Base-by-base conservation (phyloP, 30 jellyfish, hydroid and myxozoan species). In the Sanderia malayensis region DNA sequence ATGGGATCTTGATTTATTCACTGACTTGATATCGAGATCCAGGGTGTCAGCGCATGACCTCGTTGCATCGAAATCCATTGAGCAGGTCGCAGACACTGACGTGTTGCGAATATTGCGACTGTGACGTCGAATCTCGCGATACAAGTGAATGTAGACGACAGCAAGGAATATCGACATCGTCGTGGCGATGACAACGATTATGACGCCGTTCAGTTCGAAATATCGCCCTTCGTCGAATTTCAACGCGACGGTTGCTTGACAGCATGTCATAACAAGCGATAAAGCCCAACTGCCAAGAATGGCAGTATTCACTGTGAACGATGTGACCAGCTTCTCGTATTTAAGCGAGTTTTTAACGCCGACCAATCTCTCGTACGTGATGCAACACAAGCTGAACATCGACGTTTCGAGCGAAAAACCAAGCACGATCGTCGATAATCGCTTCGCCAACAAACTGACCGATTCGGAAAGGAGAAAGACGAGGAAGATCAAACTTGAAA, bases 351-450 rank as follows among this genome's bases (percentile, higher is more conserved):
- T 67, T 34, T 53, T 65, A 26, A 81, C 67, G 1, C 78, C 93
- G 7, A 81, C 84, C 2, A 81, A 75, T 44, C 93, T 34, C 44
- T 81, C 93, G 74, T 81, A 81, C 47, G 93, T 81, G 23, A 81
- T 34, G 61, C 80, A 81, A 32, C 80, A 65, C 46, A 81, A 65
- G 55, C 93, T 67, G 58, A 81, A 70, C 61, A 81, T 81, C 0
- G 93, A 81, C 24, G 93, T 81, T 34, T 81, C 93, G 30, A 81
- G 46, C 10, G 93, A 68, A 59, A 81, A 81, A 1, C 85, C 84
- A 0, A 68, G 73, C 25, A 71, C 73, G 33, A 81, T 62, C 19
- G 93, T 81, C 22, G 93, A 81, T 44, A 81, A 24, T 30, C 32
- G 68, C 32, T 70, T 81, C 22, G 84, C 21, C 15, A 31, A 10